Conservation (phyloP, 2,113 vertebrate species). For the Zootoca vivipara region DNA sequence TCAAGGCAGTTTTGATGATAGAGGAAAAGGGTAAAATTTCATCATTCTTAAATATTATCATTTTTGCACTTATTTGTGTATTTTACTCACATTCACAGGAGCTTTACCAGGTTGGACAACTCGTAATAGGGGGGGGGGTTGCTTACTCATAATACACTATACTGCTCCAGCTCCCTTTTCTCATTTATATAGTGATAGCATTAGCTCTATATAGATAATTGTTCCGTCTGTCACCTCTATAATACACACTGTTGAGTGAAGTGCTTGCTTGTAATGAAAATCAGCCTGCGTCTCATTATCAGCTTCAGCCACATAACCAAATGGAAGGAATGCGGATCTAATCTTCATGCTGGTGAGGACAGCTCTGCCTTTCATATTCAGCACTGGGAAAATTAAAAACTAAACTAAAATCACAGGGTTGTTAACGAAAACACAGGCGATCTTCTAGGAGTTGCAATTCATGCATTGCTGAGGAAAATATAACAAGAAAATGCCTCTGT, state of each 20-base stretch:
- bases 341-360: neutral
- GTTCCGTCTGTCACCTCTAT: neutral
- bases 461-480: no score
- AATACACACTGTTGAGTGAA: slow-evolving; percentile 29
- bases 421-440: neutral
- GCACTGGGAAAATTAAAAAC: neutral
- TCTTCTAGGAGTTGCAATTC: neutral
- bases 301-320: slow-evolving; percentile 26
- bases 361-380: neutral
- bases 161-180: slow-evolving; percentile 12
- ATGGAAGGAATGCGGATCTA: slow-evolving; percentile 31
- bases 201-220: slow-evolving; percentile 3
- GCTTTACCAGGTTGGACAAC: neutral
- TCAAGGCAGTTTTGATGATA: neutral
- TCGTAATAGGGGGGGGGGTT: neutral
- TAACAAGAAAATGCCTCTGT: neutral
- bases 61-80: no score
- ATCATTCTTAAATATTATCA: neutral
- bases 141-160: neutral
- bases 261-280: slow-evolving; percentile 35
- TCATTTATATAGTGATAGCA: neutral
- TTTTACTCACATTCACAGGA: slow-evolving; percentile 3
- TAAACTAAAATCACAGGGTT: no score
- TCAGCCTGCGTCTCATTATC: slow-evolving; percentile 25
- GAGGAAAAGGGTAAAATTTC: neutral